A percentile compares a stretch with the other conserved stretches of the same genome.
Evolutionary conservation across 2,113 vertebrate genomes (phyloP).

Genomic region (Chinchilla lanigera): DNA sequence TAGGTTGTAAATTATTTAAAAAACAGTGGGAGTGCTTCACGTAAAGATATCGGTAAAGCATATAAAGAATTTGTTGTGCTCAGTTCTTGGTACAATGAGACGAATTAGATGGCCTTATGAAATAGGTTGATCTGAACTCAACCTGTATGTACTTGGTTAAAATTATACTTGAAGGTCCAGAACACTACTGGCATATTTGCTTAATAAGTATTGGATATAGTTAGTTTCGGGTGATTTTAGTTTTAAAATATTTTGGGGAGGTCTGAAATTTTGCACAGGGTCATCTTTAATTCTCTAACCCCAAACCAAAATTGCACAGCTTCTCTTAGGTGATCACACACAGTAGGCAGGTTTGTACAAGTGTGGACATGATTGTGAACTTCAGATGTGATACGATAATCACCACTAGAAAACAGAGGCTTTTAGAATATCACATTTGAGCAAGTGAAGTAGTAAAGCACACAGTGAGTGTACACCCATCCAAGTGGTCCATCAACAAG

Average conservation of each 20-base stretch:
- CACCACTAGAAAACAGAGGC: background rate
- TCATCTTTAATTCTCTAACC: constrained; percentile 11
- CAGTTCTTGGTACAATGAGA: background rate
- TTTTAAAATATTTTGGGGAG: constrained; percentile 58
- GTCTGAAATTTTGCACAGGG: background rate
- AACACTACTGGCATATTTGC: constrained; percentile 43
- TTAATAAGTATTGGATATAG: constrained; percentile 10
- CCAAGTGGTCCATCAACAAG: background rate
- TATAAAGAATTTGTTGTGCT: background rate
- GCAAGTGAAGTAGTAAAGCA: constrained; percentile 46
- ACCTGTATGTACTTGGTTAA: constrained; percentile 14
- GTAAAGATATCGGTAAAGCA: background rate
- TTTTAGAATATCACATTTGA: constrained; percentile 31
- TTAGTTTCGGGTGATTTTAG: constrained; percentile 57
- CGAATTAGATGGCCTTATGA: constrained; percentile 40
- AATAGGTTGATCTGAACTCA: background rate
- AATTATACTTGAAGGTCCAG: constrained; percentile 34
- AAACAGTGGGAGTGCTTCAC: constrained; percentile 21
- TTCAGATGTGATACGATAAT: background rate
- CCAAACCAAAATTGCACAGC: background rate
- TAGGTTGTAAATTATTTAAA: constrained; percentile 50
- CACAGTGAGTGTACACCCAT: background rate
- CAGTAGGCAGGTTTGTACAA: background rate
- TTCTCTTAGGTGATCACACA: constrained; percentile 14
- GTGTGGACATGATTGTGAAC: background rate